Conservation (phyloP, 2,797 vertebrate genomes). For the Telmatherina bonti region DNA sequence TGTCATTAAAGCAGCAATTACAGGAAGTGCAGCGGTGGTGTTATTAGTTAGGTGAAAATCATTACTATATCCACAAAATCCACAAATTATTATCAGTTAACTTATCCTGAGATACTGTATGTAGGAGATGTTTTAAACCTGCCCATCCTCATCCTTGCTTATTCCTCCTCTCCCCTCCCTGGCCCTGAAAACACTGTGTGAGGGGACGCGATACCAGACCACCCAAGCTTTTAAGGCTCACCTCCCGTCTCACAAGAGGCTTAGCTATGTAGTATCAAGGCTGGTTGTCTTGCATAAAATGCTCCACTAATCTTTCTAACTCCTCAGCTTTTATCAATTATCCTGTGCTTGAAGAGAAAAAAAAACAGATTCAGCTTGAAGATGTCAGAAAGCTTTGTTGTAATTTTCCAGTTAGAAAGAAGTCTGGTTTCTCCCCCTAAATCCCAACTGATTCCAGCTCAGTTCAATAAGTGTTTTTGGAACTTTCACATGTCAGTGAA, state of each 20-base stretch:
- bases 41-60: slow-evolving; percentile 11
- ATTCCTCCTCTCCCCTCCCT: slow-evolving; percentile 13
- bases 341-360: slow-evolving; percentile 26
- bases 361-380: slow-evolving; percentile 13
- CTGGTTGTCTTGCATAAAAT: slow-evolving; percentile 60
- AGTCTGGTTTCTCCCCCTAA: slow-evolving; percentile 29
- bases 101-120: slow-evolving; percentile 26
- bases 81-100: slow-evolving; percentile 16
- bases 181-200: slow-evolving; percentile 15
- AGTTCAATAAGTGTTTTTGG: slow-evolving; percentile 56
- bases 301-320: slow-evolving; percentile 67
- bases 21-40: background rate
- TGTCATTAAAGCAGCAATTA: background rate
- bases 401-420: slow-evolving; percentile 35
- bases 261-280: slow-evolving; percentile 48
- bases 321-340: slow-evolving; percentile 62
- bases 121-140: slow-evolving; percentile 25
- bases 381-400: slow-evolving; percentile 45
- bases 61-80: slow-evolving; percentile 18
- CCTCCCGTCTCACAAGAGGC: slow-evolving; percentile 68
- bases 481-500: slow-evolving; percentile 48
- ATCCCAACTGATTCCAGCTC: slow-evolving; percentile 28
- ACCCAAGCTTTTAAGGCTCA: slow-evolving; percentile 77
- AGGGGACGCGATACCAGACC: slow-evolving; percentile 62
- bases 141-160: slow-evolving; percentile 3